Evolutionary conservation across 2,888 invertebrate species (phyloP), one percentile per base, ranked within the genome.

Genomic region (Xylocampa areola): DNA sequence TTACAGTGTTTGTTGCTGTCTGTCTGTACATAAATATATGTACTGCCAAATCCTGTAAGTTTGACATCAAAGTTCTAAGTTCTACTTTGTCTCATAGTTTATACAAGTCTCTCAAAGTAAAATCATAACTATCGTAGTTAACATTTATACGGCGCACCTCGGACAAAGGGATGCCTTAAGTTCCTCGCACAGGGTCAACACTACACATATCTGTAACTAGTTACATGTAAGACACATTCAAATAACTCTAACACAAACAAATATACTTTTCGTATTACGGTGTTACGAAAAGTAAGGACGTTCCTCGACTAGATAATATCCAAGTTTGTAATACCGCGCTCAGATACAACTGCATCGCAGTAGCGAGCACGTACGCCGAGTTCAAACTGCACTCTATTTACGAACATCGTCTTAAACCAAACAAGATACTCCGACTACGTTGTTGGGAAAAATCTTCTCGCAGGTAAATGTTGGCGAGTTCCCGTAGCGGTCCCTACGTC

Each of bases 391-490:
- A 23, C 40, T 37, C 7, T 48, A 48, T 40, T 55, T 49, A 45
- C 49, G 14, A 37, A 51, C 44, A 45, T 8, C 19, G 32, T 32
- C 52, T 37, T 37, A 11, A 41, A 62, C 36, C 44, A 21, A 36
- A 37, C 43, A 40, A 30, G 11, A 13, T 41, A 47, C 23, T 30
- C 10, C 10, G 4, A 35, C 30, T 21, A 33, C 37, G 37, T 63
- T 10, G 16, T 8, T 6, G 11, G 27, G 10, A 59, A 48, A 45
- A 43, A 47, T 43, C 41, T 39, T 14, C 37, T 41, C 25, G 19
- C 47, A 51, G 55, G 47, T 67, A 32, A 51, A 37, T 51, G 32
- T 36, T 48, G 21, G 6, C 30, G 41, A 33, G 32, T 40, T 19
- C 17, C 27, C n/a, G 30, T 13, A 11, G 32, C 7, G 54, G 44